Evolutionary conservation across 2,113 vertebrate species (phyloP).

Genomic region (Nothobranchius kuhntae): DNA sequence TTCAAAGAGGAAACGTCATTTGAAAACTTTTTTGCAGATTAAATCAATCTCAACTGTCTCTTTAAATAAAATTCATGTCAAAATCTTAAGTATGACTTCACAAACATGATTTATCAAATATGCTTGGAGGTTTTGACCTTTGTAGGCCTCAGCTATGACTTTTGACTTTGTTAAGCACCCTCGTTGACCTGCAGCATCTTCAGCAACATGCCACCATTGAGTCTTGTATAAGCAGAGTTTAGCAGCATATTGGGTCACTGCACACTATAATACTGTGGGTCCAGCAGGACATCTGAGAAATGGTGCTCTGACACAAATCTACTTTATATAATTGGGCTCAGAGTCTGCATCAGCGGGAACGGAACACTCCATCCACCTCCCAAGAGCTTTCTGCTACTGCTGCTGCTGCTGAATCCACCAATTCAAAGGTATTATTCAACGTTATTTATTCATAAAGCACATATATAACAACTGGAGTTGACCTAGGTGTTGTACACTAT

Average conservation of each 20-base stretch:
- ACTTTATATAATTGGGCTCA: slow-evolving; percentile 12
- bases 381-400: neutral
- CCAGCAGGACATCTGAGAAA: slow-evolving; percentile 1
- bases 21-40: too few species aligned
- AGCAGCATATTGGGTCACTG: neutral
- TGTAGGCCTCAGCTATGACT: neutral
- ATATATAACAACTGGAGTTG: neutral
- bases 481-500: neutral
- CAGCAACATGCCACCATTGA: neutral
- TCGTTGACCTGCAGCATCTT: neutral
- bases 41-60: too few species aligned
- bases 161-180: neutral
- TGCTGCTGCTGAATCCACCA: slow-evolving; percentile 10
- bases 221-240: neutral
- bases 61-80: too few species aligned
- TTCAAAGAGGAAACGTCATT: too few species aligned
- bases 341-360: slow-evolving; percentile 4
- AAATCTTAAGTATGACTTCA: too few species aligned
- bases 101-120: too few species aligned
- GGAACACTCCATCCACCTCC: neutral
- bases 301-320: slow-evolving; percentile 4
- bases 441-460: neutral
- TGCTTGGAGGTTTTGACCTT: too few species aligned
- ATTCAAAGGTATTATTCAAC: neutral
- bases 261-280: neutral